phyloP scores from a whole-genome alignment of 2,113 vertebrate species.

The Nothobranchius kuhntae region DNA sequence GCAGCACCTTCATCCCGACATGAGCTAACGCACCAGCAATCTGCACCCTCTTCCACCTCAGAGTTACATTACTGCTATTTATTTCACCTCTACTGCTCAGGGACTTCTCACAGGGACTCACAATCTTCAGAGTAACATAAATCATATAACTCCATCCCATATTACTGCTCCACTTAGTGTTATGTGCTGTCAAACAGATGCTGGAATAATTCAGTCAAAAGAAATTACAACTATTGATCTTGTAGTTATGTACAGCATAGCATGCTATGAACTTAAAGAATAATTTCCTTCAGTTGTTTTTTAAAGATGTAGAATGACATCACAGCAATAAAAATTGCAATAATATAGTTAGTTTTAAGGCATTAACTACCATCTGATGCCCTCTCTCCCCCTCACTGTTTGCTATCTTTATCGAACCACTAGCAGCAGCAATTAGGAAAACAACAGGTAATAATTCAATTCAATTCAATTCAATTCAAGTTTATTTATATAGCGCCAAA shows the following conservation, averaged over 20 bases:
- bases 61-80: conserved; percentile 21
- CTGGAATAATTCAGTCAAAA: neutral
- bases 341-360: no score
- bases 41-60: conserved; percentile 23
- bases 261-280: neutral
- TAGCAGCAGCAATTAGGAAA: no score
- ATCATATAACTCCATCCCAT: neutral
- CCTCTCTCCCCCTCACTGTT: no score
- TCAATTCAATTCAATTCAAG: no score
- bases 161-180: neutral
- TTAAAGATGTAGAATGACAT: no score
- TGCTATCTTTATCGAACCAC: no score
- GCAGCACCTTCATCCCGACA: conserved; percentile 12
- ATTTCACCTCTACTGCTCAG: conserved; percentile 15
- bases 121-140: neutral
- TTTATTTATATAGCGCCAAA: no score
- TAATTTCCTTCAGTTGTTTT: neutral
- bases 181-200: conserved; percentile 1
- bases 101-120: neutral
- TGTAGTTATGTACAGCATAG: neutral
- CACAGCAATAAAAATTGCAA: no score
- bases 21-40: conserved; percentile 38
- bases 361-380: no score
- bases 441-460: no score
- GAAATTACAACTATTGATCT: neutral